Evolutionary conservation across 1,140 invertebrate species (phyloP).

Genomic region (Acromyrmex echinatior): DNA sequence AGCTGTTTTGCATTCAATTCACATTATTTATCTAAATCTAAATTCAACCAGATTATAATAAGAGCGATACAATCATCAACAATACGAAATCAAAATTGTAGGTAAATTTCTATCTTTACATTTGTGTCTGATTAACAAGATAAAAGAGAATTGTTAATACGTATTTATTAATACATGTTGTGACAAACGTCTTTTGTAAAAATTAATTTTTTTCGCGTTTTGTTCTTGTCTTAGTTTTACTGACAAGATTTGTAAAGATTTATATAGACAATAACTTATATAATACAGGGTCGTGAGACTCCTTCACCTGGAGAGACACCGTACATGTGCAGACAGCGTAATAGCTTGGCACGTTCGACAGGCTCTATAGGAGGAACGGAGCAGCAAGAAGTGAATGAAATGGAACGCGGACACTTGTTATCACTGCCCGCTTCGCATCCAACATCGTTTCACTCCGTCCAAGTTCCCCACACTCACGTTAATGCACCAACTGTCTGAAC

Average conservation of each 20-base stretch:
- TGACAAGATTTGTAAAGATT: slow-evolving; percentile 13
- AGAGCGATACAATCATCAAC: not conserved
- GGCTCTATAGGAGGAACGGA: slow-evolving; percentile 81
- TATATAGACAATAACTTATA: slow-evolving; percentile 14
- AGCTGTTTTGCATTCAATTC: not conserved
- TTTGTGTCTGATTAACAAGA: not conserved
- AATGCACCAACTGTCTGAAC: slow-evolving; percentile 80
- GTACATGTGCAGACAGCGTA: slow-evolving; percentile 92
- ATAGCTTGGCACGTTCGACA: slow-evolving; percentile 85
- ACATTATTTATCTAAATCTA: not conserved
- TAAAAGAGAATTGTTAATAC: not conserved
- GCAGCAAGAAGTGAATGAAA: slow-evolving; percentile 87
- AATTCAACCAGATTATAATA: not conserved
- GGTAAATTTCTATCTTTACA: not conserved
- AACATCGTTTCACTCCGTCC: slow-evolving; percentile 78
- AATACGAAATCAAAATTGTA: slow-evolving; percentile 15
- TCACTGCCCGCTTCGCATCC: slow-evolving; percentile 80
- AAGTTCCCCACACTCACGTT: slow-evolving; percentile 79
- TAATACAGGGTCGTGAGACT: slow-evolving; percentile 90
- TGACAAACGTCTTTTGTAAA: not conserved
- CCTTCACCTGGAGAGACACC: slow-evolving; percentile 92
- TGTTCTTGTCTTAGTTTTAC: not conserved
- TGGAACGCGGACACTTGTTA: slow-evolving; percentile 89
- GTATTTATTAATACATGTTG: not conserved
- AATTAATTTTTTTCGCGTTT: not conserved